Evolutionary conservation across 2,888 invertebrate species (phyloP).

Genomic region (Tenthredo scrophulariae): DNA sequence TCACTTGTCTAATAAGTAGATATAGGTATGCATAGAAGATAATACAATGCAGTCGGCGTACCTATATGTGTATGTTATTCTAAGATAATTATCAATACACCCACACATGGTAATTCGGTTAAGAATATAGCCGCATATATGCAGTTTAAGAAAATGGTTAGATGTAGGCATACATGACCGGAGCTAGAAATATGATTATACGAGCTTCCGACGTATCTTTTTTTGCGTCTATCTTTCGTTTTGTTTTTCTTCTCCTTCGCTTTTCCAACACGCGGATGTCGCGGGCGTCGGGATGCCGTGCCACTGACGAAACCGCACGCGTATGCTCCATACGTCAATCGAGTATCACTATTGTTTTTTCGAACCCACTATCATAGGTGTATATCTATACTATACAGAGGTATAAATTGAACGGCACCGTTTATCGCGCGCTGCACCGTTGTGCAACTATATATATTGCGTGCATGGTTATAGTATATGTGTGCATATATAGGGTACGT

Average conservation of each 20-base stretch:
- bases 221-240: neutral
- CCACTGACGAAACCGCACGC: neutral
- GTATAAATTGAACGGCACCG: neutral
- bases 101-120: neutral
- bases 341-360: neutral
- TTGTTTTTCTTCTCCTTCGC: neutral
- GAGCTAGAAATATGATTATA: neutral
- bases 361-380: neutral
- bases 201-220: neutral
- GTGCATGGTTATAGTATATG: neutral
- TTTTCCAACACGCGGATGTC: conserved; percentile 18
- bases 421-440: neutral
- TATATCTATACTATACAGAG: neutral
- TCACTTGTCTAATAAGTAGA: neutral
- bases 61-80: neutral
- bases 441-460: neutral
- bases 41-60: neutral
- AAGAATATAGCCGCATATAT: neutral
- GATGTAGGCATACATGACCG: neutral
- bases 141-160: neutral
- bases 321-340: conserved; percentile 13
- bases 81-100: neutral
- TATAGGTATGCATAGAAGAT: neutral
- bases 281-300: conserved; percentile 28
- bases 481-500: neutral